Conservation (phyloP, 2,888 invertebrate genomes). For the Ceramica pisi region DNA sequence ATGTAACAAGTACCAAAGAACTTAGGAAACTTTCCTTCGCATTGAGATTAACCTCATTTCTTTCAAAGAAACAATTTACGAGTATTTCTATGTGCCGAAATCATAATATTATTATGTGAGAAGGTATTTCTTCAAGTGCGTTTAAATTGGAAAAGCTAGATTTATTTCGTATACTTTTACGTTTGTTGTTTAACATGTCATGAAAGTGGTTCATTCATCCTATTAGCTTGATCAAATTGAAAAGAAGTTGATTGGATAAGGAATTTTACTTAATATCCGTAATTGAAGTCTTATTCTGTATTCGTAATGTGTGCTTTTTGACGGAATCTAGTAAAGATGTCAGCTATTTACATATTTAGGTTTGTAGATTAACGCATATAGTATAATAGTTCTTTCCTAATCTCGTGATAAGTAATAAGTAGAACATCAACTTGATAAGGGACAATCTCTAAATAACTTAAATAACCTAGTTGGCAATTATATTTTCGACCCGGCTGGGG, state of each 20-base stretch:
- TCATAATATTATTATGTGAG: slow-evolving; percentile 20
- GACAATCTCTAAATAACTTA: background rate
- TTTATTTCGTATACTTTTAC: slow-evolving; percentile 3
- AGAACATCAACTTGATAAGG: background rate
- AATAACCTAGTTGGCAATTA: no score
- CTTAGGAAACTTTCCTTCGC: slow-evolving; percentile 30
- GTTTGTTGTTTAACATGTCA: background rate
- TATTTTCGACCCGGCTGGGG: no score
- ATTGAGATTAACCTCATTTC: slow-evolving; percentile 47
- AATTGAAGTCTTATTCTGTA: background rate
- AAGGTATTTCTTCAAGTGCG: slow-evolving; percentile 11
- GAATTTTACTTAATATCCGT: background rate
- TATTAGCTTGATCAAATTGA: background rate
- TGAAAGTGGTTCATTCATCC: background rate
- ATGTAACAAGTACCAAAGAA: slow-evolving; percentile 33
- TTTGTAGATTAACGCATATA: no score
- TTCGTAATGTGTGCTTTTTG: background rate
- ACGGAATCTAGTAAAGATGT: background rate
- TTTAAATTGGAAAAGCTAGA: background rate
- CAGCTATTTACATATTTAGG: background rate
- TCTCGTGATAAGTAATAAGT: no score
- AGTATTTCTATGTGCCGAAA: slow-evolving; percentile 23
- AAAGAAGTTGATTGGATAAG: background rate
- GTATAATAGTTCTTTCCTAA: no score
- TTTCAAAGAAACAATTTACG: slow-evolving; percentile 41